Evolutionary conservation across 2,888 invertebrate genomes (phyloP), one percentile per base, ranked within the genome.

Genomic region (Pristionchus mayeri): DNA sequence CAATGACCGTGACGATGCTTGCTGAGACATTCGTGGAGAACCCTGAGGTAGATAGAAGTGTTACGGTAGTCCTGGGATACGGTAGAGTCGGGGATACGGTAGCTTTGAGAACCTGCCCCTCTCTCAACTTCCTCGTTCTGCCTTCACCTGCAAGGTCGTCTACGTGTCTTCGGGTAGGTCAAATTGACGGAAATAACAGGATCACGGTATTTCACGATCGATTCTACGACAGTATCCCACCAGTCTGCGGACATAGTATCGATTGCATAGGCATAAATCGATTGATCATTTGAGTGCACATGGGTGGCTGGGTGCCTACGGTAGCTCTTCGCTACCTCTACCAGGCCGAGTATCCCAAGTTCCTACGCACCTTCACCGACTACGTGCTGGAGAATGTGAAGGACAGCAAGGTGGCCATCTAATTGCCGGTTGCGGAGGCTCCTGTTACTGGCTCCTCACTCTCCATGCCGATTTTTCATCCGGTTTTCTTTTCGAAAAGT

Each of bases 221-320:
- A n/a, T n/a, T n/a, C n/a, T n/a, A n/a, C n/a, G n/a, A n/a, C n/a
- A n/a, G n/a, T n/a, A n/a, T n/a, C n/a, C n/a, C n/a, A n/a, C n/a
- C n/a, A n/a, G n/a, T n/a, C n/a, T n/a, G n/a, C n/a, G n/a, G n/a
- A n/a, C n/a, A n/a, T n/a, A n/a, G n/a, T n/a, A n/a, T n/a, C n/a
- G n/a, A n/a, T n/a, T n/a, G n/a, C n/a, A n/a, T n/a, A n/a, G n/a
- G n/a, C n/a, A n/a, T n/a, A n/a, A n/a, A n/a, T n/a, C n/a, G n/a
- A n/a, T n/a, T n/a, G n/a, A n/a, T n/a, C n/a, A n/a, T 95, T 94
- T 1, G 93, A 97, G 98, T 99, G 67, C 99, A 99, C 94, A 99
- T 99, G 9, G 99, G 99, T 78, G 99, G 99, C 84, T 99, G 99
- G 99, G 98, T 98, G 30, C 99, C 99, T 13, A 97, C 98, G 0